Conservation (phyloP, 2,797 vertebrate genomes). For the Saguinus oedipus region DNA sequence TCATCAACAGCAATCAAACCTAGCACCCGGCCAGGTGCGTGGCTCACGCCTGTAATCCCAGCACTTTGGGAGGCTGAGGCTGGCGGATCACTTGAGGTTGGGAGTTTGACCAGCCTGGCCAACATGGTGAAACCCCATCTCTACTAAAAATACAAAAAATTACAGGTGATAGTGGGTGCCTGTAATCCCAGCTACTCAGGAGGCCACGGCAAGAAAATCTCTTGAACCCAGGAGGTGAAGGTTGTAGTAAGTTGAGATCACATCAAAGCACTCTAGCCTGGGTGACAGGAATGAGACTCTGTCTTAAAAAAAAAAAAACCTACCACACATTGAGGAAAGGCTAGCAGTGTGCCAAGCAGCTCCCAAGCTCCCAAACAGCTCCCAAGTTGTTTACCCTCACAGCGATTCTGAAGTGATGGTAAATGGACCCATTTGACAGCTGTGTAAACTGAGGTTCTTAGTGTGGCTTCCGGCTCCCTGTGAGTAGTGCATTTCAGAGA, state of each 20-base stretch:
- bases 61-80: background rate
- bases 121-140: background rate
- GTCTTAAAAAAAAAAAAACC: too few species aligned
- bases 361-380: background rate
- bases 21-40: background rate
- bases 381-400: background rate
- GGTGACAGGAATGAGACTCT: too few species aligned
- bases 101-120: background rate
- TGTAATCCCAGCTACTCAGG: background rate
- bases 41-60: background rate
- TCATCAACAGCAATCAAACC: background rate
- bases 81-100: background rate
- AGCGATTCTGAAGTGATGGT: background rate
- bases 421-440: background rate
- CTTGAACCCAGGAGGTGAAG: background rate
- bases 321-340: background rate
- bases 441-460: background rate
- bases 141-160: background rate
- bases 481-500: background rate
- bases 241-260: too few species aligned
- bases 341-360: background rate
- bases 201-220: background rate
- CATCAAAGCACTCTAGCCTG: too few species aligned
- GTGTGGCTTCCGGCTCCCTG: background rate
- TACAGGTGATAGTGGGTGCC: background rate